phyloP scores from a whole-genome alignment of 2,113 vertebrate species.

The Ardeotis arabs region DNA sequence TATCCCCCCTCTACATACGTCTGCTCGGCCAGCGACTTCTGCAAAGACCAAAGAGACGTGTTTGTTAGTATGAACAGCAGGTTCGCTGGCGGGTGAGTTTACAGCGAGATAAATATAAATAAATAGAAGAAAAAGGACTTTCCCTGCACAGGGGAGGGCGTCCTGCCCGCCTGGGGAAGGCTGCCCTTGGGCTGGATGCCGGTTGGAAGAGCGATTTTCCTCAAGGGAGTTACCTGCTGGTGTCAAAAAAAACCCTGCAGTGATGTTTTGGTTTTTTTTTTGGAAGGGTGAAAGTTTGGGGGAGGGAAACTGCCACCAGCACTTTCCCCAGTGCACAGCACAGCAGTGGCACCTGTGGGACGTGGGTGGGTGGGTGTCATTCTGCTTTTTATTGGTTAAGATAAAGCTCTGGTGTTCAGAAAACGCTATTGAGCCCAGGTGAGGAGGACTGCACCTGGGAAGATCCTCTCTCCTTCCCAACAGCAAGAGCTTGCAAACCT shows the following conservation, averaged over 20 bases:
- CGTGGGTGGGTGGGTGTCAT: fast-evolving
- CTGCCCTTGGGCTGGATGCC: neutral
- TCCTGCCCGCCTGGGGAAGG: neutral
- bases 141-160: neutral
- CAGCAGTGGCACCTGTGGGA: neutral
- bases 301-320: neutral
- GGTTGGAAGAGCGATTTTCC: neutral
- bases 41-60: neutral
- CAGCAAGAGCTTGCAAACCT: neutral
- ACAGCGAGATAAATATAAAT: neutral
- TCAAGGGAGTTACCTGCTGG: neutral
- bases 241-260: neutral
- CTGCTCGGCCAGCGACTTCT: neutral
- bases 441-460: neutral
- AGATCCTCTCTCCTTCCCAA: neutral
- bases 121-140: slow-evolving; percentile 40
- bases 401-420: neutral
- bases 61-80: slow-evolving; percentile 21
- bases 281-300: neutral
- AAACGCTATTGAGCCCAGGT: neutral
- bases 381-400: neutral
- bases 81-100: neutral
- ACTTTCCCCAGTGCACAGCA: neutral
- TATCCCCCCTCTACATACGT: neutral
- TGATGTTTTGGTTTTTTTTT: neutral